Evolutionary conservation across 2,113 vertebrate genomes (phyloP).

Genomic region (Pollimyrus isidori): DNA sequence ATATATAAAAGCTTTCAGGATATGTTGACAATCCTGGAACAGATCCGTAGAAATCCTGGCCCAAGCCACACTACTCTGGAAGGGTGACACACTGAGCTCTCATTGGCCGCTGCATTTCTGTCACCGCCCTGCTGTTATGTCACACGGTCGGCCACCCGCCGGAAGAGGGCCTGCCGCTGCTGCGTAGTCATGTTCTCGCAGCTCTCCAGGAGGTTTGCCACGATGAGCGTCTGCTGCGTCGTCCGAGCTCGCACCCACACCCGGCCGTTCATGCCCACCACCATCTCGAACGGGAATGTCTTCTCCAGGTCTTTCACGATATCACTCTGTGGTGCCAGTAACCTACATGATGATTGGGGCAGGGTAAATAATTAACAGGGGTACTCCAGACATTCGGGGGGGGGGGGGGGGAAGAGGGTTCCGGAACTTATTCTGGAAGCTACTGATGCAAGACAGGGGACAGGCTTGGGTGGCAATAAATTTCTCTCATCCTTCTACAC

Average conservation of each 20-base stretch:
- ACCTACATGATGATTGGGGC: constrained; percentile 48
- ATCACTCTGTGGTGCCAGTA: constrained; percentile 75
- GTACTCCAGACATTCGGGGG: too few relatives aligned
- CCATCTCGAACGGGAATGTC: constrained; percentile 80
- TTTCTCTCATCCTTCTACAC: neutral
- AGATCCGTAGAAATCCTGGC: neutral
- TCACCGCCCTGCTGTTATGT: constrained; percentile 5
- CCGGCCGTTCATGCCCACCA: constrained; percentile 87
- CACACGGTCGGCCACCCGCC: constrained; percentile 59
- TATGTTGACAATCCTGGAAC: neutral
- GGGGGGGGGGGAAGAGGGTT: neutral
- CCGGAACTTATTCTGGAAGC: too few relatives aligned
- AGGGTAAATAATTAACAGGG: neutral
- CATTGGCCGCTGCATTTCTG: neutral
- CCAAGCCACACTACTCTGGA: too few relatives aligned
- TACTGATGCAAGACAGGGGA: neutral
- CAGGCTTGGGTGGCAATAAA: neutral
- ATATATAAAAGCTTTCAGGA: neutral
- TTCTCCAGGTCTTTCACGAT: constrained; percentile 76
- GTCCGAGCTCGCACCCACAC: constrained; percentile 82
- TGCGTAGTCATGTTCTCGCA: constrained; percentile 79
- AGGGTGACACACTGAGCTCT: too few relatives aligned
- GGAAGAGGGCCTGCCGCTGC: constrained; percentile 74
- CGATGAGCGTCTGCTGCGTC: constrained; percentile 78
- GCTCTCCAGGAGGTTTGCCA: constrained; percentile 84